phyloP scores from a whole-genome alignment of 2,888 invertebrate species.

The Quadroppia sp. region DNA sequence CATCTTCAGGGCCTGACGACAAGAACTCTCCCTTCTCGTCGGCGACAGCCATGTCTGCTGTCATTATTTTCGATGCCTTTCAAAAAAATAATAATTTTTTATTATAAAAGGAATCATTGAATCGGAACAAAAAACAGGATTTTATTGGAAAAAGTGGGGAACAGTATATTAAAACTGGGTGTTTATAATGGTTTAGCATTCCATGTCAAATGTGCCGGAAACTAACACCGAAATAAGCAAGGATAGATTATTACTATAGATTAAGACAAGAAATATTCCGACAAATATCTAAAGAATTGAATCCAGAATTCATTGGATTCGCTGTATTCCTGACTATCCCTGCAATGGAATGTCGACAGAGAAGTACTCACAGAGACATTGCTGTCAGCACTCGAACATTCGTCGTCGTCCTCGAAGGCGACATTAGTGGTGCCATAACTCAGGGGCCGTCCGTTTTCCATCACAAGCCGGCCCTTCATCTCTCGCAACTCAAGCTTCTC shows the following conservation, averaged over 20 bases:
- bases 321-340: no score
- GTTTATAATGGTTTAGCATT: no score
- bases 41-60: slow-evolving; percentile 44
- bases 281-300: no score
- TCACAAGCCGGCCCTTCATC: slow-evolving; percentile 71
- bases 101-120: neutral
- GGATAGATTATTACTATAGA: no score
- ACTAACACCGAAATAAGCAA: no score
- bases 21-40: slow-evolving; percentile 44
- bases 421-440: slow-evolving; percentile 79
- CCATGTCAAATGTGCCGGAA: no score
- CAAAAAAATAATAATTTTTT: neutral
- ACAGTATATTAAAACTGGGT: neutral
- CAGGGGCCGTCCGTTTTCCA: slow-evolving; percentile 57
- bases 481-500: slow-evolving; percentile 68
- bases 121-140: neutral
- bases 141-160: neutral
- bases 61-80: slow-evolving; percentile 42
- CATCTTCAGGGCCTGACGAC: slow-evolving; percentile 61
- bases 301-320: no score
- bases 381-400: slow-evolving; percentile 6
- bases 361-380: slow-evolving; percentile 6
- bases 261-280: no score
- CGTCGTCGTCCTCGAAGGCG: slow-evolving; percentile 61
- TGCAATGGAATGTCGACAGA: no score